Conservation (phyloP, 2,888 invertebrate species). For the Hofmannophila pseudospretella region DNA sequence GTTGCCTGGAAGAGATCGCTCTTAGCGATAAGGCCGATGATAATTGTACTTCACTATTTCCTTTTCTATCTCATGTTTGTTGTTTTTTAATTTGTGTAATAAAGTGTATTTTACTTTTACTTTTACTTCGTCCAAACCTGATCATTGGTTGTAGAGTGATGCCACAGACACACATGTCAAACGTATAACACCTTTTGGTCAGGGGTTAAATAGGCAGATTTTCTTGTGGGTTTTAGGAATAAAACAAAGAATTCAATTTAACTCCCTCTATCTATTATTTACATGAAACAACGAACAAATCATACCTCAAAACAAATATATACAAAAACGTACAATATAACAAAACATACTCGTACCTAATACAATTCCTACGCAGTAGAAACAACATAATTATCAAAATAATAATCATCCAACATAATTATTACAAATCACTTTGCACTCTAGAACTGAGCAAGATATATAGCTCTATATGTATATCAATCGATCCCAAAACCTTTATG, state of each 20-base stretch:
- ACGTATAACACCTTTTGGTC: too few relatives aligned
- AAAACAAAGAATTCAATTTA: constrained; percentile 43
- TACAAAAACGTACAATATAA: constrained; percentile 49
- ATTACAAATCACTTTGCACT: background rate
- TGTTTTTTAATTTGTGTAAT: too few relatives aligned
- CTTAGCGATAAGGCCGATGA: too few relatives aligned
- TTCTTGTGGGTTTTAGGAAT: constrained; percentile 10
- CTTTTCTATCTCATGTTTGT: too few relatives aligned
- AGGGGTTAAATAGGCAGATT: background rate
- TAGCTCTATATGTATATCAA: background rate
- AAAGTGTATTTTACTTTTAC: too few relatives aligned
- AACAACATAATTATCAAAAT: constrained; percentile 28
- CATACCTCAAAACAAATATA: constrained; percentile 61
- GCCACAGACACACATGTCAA: too few relatives aligned
- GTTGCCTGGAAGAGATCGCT: too few relatives aligned
- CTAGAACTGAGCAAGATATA: constrained; percentile 1
- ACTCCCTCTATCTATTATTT: constrained; percentile 73
- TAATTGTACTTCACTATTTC: too few relatives aligned
- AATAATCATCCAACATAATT: background rate
- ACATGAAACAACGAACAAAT: constrained; percentile 68
- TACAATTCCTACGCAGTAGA: constrained; percentile 58
- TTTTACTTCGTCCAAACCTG: too few relatives aligned
- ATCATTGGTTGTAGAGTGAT: too few relatives aligned
- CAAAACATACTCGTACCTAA: too few relatives aligned
- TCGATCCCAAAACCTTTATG: background rate